Evolutionary conservation across 2,888 invertebrate genomes (phyloP), one percentile per base, ranked within the genome.

Genomic region (Adelphocoris suturalis): DNA sequence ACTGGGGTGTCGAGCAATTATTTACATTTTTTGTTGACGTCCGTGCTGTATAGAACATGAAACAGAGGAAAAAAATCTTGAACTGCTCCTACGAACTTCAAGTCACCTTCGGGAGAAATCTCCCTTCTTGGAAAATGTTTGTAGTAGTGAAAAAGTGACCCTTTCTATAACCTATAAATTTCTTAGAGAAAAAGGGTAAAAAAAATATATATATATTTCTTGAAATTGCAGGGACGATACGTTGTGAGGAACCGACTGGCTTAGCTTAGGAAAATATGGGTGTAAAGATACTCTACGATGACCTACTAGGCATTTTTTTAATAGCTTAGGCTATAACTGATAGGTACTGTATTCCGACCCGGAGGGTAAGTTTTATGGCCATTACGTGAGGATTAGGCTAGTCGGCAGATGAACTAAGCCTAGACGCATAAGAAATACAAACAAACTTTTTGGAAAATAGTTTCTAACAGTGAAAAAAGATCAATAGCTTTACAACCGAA

Each of bases 21-120:
- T 75, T 86, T 47, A 86, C 37, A 48, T 57, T 48, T 85, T 52
- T 37, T 19, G n/a, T 48, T 19, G 16, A 27, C 55, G 57, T 16
- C 52, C 2, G 13, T 55, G 12, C 13, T 37, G 57, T n/a, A 37
- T n/a, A 1, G 28, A 27, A 23, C 28, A 85, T 23, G 61, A 85
- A 55, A 85, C 37, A n/a, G 61, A 14, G 27, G 57, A 85, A 85
- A 85, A 37, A 85, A 57, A 85, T 85, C 61, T 28, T 16, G 55
- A 55, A 14, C 57, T 57, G 57, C n/a, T n/a, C n/a, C 57, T 7
- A 57, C 0, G n/a, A 57, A 0, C 7, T 57, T n/a, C 5, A 57
- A 57, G 68, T 23, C 68, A 19, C 68, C 23, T 23, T 68, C 23
- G 68, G 23, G 68, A 23, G 68, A 68, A 68, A 68, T 23, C 68